Base-by-base conservation (phyloP, 1,140 invertebrate genomes). In the Centruroides vittatus region DNA sequence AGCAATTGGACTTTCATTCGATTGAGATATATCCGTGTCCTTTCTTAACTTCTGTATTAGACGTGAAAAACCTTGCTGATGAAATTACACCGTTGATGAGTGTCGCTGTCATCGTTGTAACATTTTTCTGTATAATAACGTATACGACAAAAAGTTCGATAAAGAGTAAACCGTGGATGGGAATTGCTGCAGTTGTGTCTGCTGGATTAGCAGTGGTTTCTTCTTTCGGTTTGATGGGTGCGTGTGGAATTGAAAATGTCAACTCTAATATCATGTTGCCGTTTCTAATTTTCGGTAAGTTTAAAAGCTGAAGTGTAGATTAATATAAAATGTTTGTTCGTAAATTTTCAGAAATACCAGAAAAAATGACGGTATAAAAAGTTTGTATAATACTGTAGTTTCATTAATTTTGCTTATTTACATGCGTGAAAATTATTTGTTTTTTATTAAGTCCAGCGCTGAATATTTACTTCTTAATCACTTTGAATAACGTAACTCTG, bases 241-340 rank as follows among this genome's bases (percentile, higher is more conserved):
- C 93, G 74, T 78, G 85, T 53, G 90, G 89, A 7, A 82, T 93
- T 46, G 85, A 89, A 62, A 95, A 95, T 73, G 95, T 95, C 67
- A 90, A 89, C n/a, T 89, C 96, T 61, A 93, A 94, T 74, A 80
- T 94, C 57, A 89, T 91, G 0, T 90, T 91, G 3, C 92, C 92
- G 5, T 94, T 95, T 70, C 80, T 96, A 51, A 91, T 94, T 83
- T 85, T 95, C 63, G 91, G 92, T 95, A 23, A 85, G 35, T 41
- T 1, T 2, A 6, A 41, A 41, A 2, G 0, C 8, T 41, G 8
- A 41, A 41, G 8, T 41, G 8, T 41, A 23, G 23, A 23, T 2
- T 23, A 23, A 23, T 23, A 23, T 23, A 23, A 23, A 23, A 23
- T 23, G 2, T 1, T 23, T 23, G 2, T 23, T 23, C 2, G 23